These are phyloP conservation scores for Anguilla anguilla DNA, from an alignment of 2,797 vertebrate species.

Conservation along the genomic window DNA sequence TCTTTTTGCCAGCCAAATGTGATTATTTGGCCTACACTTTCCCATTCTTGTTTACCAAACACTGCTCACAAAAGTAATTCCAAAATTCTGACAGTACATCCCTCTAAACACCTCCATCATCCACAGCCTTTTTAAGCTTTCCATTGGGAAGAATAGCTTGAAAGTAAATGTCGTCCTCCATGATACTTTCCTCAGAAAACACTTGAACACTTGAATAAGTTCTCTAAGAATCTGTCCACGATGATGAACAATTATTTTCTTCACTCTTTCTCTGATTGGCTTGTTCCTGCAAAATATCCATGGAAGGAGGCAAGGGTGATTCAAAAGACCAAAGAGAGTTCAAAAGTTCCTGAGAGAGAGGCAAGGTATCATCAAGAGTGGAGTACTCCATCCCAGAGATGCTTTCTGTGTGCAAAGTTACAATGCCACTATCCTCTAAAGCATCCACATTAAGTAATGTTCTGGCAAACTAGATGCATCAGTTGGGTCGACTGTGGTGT, in stretches of 20 bases:
- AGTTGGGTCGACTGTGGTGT: not conserved
- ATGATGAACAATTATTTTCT: conserved; percentile 37
- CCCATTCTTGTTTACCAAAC: conserved; percentile 42
- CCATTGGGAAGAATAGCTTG: conserved; percentile 38
- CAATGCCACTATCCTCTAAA: conserved; percentile 25
- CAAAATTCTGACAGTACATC: conserved; percentile 42
- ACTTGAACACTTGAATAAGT: conserved; percentile 4
- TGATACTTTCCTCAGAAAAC: conserved; percentile 34
- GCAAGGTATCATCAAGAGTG: conserved; percentile 35
- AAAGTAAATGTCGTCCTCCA: conserved; percentile 27
- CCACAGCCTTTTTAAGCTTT: conserved; percentile 19
- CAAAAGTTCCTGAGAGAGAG: conserved; percentile 23
- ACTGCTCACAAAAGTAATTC: conserved; percentile 45
- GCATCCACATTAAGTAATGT: not conserved
- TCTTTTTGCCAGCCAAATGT: conserved; percentile 42
- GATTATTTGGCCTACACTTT: conserved; percentile 34
- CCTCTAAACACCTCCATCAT: conserved; percentile 24
- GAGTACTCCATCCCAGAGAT: conserved; percentile 28
- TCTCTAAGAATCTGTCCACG: conserved; percentile 26
- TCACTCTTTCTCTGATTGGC: conserved; percentile 22
- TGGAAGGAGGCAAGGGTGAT: conserved; percentile 18
- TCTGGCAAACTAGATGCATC: not conserved
- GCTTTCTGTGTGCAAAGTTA: conserved; percentile 23
- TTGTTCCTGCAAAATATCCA: conserved; percentile 21
- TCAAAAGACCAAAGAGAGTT: not conserved